Evolutionary conservation across 1,140 invertebrate genomes (phyloP), one percentile per base, ranked within the genome.

Genomic region (Tetragnatha versicolor): DNA sequence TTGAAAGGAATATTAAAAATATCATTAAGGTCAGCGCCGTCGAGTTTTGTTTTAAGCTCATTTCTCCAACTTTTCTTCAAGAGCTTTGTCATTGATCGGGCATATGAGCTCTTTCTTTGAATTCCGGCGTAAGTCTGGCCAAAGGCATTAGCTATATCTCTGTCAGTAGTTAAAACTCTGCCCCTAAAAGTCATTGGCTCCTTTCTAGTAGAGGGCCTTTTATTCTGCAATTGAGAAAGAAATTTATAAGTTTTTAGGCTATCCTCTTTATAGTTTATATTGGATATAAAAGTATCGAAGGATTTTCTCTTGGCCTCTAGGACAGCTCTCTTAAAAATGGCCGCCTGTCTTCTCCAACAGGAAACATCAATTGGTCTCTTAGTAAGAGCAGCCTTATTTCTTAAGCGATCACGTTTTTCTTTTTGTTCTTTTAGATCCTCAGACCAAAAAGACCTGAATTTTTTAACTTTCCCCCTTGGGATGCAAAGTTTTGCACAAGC

Each of bases 171-270:
- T 20, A 68, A 33, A n/a, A 17, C 5, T 49, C 2, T 49, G 14
- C 31, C 45, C 9, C 12, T 35, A 49, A 25, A 47, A 4, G 0
- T 1, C n/a, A 49, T 49, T 49, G 25, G 29, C 9, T 29, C 42
- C 17, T 68, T 68, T 33, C 20, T 29, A 35, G 7, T 17, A 31
- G n/a, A 4, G 22, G 25, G 9, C n/a, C 37, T 70, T 25, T 70
- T 55, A 53, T 70, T 70, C 37, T 70, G 29, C 29, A 70, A 29
- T 27, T 33, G 12, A 10, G 29, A 45, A 7, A 53, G 2, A 37
- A 35, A 70, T 70, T 70, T 70, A 70, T 53, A n/a, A n/a, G 49
- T 70, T 39, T 20, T 70, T 39, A 53, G 6, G 39, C 33, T 70
- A 39, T 35, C 66, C 14, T 35, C 35, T 39, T 37, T 35, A 37